These are phyloP conservation scores for Cariama cristata DNA, from an alignment of 2,113 vertebrate species.

Conservation along the genomic window DNA sequence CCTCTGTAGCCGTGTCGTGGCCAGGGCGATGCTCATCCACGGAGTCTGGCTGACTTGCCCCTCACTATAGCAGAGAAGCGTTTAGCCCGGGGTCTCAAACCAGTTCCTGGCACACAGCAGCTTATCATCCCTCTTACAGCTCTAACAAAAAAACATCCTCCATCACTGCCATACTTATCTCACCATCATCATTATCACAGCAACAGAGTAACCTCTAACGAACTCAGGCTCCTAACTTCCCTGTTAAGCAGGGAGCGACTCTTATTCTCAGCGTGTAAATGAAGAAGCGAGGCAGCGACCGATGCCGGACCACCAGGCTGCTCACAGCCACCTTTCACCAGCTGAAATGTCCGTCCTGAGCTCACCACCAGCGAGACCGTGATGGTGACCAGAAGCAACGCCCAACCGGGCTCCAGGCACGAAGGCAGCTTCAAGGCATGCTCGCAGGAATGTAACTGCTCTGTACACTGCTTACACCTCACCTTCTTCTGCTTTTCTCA, in stretches of 20 bases:
- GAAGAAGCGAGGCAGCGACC: background rate
- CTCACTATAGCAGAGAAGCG: accelerated
- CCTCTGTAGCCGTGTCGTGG: accelerated
- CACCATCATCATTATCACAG: background rate
- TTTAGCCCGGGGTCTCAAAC: background rate
- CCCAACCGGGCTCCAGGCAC: background rate
- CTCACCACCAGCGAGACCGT: accelerated
- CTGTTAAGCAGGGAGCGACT: accelerated
- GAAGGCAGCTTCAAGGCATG: background rate
- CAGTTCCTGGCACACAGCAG: background rate
- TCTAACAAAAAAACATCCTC: background rate
- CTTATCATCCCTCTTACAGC: background rate
- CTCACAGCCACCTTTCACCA: background rate
- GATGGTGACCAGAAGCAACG: background rate
- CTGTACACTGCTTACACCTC: accelerated
- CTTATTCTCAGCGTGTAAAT: background rate
- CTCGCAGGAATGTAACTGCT: background rate
- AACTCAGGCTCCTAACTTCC: background rate
- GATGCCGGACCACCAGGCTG: background rate
- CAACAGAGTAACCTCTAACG: background rate
- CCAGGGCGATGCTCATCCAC: background rate
- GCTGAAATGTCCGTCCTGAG: background rate
- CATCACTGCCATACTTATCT: accelerated
- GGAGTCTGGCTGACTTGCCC: background rate
- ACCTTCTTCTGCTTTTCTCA: background rate